These are phyloP conservation scores for Siphamia tubifer DNA, from an alignment of 2,113 vertebrate species.

Conservation along the genomic window DNA sequence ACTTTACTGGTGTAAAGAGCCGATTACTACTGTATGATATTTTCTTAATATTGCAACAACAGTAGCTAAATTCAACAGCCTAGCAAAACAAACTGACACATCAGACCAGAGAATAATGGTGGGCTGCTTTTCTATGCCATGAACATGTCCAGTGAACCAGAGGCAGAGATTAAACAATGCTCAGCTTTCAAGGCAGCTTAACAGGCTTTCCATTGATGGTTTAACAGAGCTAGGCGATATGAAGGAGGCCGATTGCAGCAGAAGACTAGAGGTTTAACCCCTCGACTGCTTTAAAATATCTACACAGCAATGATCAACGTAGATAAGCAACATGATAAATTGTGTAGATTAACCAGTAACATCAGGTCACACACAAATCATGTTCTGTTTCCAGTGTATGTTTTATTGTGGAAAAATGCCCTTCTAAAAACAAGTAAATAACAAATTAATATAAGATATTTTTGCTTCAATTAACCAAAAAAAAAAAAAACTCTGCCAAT, in stretches of 20 bases:
- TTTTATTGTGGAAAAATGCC: too few relatives aligned
- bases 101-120: neutral
- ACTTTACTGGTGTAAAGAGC: too few relatives aligned
- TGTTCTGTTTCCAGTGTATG: too few relatives aligned
- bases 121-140: neutral
- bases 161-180: slow-evolving; percentile 32
- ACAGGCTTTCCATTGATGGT: slow-evolving; percentile 19
- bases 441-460: too few relatives aligned
- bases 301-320: neutral
- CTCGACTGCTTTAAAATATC: neutral
- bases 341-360: too few relatives aligned
- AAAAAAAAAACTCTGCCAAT: too few relatives aligned
- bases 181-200: slow-evolving; percentile 21
- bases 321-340: neutral
- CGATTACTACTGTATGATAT: too few relatives aligned
- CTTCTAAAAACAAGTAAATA: too few relatives aligned
- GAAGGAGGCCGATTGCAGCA: slow-evolving; percentile 2
- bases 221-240: neutral
- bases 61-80: neutral
- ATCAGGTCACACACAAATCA: too few relatives aligned
- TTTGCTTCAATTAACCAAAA: too few relatives aligned
- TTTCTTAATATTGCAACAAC: too few relatives aligned
- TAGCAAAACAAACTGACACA: neutral
- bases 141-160: neutral
- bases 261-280: slow-evolving; percentile 14